A percentile compares a stretch with the other conserved stretches of the same genome.
Evolutionary conservation across 2,113 vertebrate species (phyloP).

Genomic region (Onychorhynchus coronatus): DNA sequence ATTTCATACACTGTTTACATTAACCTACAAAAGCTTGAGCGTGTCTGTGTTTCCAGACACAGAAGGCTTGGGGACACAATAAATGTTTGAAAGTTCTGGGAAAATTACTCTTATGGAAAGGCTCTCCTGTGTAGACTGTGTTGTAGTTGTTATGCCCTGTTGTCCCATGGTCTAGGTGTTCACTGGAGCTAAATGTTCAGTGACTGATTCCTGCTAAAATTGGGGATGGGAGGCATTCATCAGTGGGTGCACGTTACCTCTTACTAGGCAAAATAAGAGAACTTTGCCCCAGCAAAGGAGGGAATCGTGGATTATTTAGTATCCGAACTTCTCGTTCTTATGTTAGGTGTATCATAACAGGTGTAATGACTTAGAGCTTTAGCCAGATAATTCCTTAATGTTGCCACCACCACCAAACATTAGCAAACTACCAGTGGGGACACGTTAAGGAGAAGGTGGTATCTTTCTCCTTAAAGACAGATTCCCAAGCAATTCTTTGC

Average conservation of each 20-base stretch:
- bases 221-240: not conserved
- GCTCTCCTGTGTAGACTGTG: not conserved
- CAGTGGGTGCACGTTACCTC: accelerated
- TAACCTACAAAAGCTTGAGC: not conserved
- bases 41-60: constrained; percentile 20
- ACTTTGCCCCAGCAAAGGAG: not conserved
- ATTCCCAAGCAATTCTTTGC: not conserved
- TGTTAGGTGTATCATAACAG: not conserved
- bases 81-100: not conserved
- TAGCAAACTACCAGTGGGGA: not conserved
- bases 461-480: not conserved
- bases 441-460: accelerated
- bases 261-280: not conserved
- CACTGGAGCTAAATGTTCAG: not conserved
- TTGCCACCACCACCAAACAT: not conserved
- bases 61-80: not conserved
- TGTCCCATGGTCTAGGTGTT: not conserved
- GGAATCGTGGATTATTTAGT: not conserved
- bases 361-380: not conserved
- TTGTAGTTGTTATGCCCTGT: not conserved
- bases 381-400: not conserved
- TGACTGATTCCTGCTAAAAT: not conserved
- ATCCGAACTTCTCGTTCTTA: not conserved
- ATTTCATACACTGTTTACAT: not conserved
- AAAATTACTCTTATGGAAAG: not conserved